Conservation (phyloP, 2,888 invertebrate genomes). For the Alloplasta piceator region DNA sequence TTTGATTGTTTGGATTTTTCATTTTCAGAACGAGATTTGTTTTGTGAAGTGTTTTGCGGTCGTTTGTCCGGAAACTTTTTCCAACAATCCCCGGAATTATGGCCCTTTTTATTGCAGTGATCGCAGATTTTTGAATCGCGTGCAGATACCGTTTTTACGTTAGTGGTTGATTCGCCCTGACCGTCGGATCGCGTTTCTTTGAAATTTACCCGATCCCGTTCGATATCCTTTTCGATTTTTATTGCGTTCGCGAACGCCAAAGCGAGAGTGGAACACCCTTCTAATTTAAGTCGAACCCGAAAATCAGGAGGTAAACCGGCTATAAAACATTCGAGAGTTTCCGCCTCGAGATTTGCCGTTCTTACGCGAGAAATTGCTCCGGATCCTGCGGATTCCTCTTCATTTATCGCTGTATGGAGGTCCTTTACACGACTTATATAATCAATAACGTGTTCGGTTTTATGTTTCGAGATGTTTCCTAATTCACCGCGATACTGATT, state of each 20-base stretch:
- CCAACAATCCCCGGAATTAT: not conserved
- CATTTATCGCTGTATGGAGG: not conserved
- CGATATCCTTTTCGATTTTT: too few relatives aligned
- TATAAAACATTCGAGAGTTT: not conserved
- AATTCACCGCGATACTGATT: constrained; percentile 40
- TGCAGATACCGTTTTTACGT: not conserved
- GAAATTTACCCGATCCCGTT: not conserved
- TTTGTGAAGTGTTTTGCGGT: not conserved
- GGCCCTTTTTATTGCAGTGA: not conserved
- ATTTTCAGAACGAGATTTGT: too few relatives aligned
- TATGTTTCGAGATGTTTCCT: constrained; percentile 8
- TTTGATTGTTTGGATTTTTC: not conserved
- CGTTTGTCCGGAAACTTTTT: not conserved
- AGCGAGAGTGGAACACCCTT: not conserved
- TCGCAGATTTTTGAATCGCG: not conserved
- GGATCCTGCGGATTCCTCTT: not conserved
- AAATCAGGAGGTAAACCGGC: not conserved
- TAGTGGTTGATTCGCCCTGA: not conserved
- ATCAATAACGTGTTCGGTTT: constrained; percentile 38
- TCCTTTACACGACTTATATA: constrained; percentile 46
- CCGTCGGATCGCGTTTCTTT: not conserved
- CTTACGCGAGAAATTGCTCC: not conserved
- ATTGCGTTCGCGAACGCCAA: not conserved
- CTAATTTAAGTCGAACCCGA: not conserved
- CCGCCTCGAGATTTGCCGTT: too few relatives aligned